Conservation (phyloP, 2,797 vertebrate genomes). For the Trematomus bernacchii region DNA sequence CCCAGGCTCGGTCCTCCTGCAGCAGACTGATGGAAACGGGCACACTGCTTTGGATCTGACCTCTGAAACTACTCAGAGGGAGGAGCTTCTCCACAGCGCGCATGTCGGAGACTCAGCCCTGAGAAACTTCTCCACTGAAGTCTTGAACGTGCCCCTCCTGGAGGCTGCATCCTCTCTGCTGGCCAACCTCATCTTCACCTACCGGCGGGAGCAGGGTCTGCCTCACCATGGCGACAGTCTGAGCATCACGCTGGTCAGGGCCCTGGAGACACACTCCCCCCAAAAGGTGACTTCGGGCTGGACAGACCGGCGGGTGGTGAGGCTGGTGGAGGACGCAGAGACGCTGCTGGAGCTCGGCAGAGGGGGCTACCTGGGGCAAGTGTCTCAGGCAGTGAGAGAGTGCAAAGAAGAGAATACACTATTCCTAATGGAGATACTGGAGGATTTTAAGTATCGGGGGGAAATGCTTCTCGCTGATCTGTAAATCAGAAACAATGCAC, state of each 20-base stretch:
- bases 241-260: conserved; percentile 56
- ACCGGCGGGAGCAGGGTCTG: conserved; percentile 74
- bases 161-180: conserved; percentile 82
- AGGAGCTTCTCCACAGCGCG: conserved; percentile 86
- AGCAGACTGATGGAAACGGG: conserved; percentile 82
- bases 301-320: conserved; percentile 83
- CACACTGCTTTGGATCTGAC: conserved; percentile 89
- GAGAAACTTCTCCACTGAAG: conserved; percentile 24
- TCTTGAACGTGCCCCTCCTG: conserved; percentile 75
- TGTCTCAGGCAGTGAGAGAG: conserved; percentile 76
- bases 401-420: conserved; percentile 83
- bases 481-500: conserved; percentile 13
- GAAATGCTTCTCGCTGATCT: conserved; percentile 33
- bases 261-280: conserved; percentile 60
- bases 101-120: conserved; percentile 68
- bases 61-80: conserved; percentile 72
- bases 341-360: conserved; percentile 86
- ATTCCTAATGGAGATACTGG: conserved; percentile 86
- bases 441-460: conserved; percentile 76
- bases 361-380: conserved; percentile 76
- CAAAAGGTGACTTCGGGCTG: conserved; percentile 75
- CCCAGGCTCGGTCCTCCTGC: conserved; percentile 90
- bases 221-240: conserved; percentile 41
- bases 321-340: conserved; percentile 85
- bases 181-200: conserved; percentile 79